Base-by-base conservation (phyloP, 2,797 vertebrate species). In the Megaceryle alcyon region DNA sequence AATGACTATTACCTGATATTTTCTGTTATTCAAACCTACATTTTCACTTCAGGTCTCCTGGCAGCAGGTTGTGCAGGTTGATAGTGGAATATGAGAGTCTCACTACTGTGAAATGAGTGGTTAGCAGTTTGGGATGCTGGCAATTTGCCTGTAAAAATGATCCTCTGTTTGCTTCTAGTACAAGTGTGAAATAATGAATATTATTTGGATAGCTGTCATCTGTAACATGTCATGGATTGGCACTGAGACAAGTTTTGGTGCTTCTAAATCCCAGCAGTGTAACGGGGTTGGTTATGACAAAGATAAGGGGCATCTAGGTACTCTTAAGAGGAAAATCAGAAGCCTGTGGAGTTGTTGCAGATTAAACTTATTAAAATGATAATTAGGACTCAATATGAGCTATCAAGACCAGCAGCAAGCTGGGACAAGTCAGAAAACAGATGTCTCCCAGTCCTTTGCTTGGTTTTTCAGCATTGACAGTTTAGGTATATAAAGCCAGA, bases 11-110 rank as follows among this genome's bases (percentile, higher is more conserved):
- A 79, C 48, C 92, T 84, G 9, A 77, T 65, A 17, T 90, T 95
- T 91, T 75, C 14, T 60, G 54, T 35, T 66, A 87, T 71, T 96
- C 33, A 90, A 88, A 92, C 83, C 80, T 86, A 41, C 11, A 81
- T 88, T 95, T 95, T 93, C 83, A 79, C 71, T 94, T 82, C 81
- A 73, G 91, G 85, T 63, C 91, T 88, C 56, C 60, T 82, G 73
- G 78, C 31, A 95, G 75, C 31, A 85, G 77, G 80, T 69, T 73
- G 33, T 94, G 63, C 66, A 88, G 60, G 71, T 68, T 85, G 66
- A 73, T 33, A 80, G 77, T 48, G 68, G 72, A 87, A 84, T 53
- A 73, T 61, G 41, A 82, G 37, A 85, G 83, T 92, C 71, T 37
- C 83, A 87, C 31, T 86, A 80, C 57, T 95, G 86, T 85, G 88